phyloP scores from a whole-genome alignment of 2,888 invertebrate genomes.

The Tetrapedia diversipes region DNA sequence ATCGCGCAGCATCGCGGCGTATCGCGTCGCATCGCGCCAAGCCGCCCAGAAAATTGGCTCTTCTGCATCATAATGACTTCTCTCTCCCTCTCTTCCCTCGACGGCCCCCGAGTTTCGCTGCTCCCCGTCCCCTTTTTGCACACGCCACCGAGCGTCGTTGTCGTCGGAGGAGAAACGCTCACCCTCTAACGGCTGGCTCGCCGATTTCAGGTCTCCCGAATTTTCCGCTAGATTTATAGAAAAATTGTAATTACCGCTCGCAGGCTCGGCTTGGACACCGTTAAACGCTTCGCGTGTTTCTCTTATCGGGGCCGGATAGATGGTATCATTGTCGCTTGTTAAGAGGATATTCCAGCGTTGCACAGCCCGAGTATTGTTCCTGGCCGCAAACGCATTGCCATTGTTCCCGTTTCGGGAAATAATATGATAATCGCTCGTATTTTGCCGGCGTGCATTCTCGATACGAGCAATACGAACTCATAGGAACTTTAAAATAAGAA shows the following conservation, averaged over 20 bases:
- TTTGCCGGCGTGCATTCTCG: not conserved
- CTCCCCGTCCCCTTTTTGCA: conserved; percentile 5
- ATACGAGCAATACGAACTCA: not conserved
- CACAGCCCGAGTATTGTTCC: not conserved
- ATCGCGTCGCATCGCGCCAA: conserved; percentile 81
- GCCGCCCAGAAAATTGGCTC: conserved; percentile 83
- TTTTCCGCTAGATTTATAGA: conserved; percentile 69
- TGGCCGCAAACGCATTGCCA: not conserved
- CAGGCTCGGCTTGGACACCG: conserved; percentile 1
- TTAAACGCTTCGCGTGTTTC: conserved; percentile 38
- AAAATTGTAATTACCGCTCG: conserved; percentile 65
- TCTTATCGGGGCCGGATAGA: conserved; percentile 26
- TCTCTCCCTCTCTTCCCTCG: conserved; percentile 55
- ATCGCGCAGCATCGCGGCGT: conserved; percentile 80
- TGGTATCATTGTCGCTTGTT: conserved; percentile 30
- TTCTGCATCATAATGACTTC: conserved; percentile 83
- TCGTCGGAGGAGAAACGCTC: conserved; percentile 29
- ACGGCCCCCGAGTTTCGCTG: conserved; percentile 7
- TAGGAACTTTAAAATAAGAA: not conserved
- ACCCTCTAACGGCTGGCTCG: not conserved
- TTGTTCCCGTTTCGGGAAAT: conserved; percentile 11
- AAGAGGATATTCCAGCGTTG: conserved; percentile 13
- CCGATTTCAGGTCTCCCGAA: conserved; percentile 52
- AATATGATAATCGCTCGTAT: conserved; percentile 43
- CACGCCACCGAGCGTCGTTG: conserved; percentile 36